Conservation (phyloP, 1,140 invertebrate genomes). For the Cyrtorhinus lividipennis region DNA sequence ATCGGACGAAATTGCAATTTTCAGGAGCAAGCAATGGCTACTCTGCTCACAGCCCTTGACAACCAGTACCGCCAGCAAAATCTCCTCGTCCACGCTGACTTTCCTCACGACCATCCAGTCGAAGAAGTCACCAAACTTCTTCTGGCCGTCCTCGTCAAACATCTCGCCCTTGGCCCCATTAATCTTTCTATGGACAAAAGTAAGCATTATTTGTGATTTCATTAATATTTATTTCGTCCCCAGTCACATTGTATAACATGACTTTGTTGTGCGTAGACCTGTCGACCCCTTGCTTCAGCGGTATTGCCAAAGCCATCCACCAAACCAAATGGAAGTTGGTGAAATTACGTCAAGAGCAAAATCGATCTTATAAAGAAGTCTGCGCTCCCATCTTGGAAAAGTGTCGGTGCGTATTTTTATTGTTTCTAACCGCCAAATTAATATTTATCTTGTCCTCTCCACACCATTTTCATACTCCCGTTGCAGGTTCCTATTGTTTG, state of each 20-base stretch:
- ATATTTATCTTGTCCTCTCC: too few relatives aligned
- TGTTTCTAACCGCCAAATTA: too few relatives aligned
- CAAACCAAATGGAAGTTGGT: slow-evolving; percentile 86
- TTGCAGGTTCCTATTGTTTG: slow-evolving; percentile 76
- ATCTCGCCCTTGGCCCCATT: slow-evolving; percentile 61
- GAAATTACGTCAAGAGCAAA: slow-evolving; percentile 71
- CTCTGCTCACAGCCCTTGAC: slow-evolving; percentile 63
- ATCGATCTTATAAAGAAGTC: slow-evolving; percentile 88
- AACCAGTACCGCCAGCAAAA: slow-evolving; percentile 61
- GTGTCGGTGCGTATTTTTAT: slow-evolving; percentile 42
- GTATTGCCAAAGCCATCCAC: slow-evolving; percentile 43
- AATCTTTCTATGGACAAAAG: slow-evolving; percentile 50
- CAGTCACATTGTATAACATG: too few relatives aligned
- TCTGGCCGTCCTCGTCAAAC: slow-evolving; percentile 71
- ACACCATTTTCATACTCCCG: too few relatives aligned
- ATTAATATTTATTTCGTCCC: too few relatives aligned
- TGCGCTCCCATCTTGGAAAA: slow-evolving; percentile 80
- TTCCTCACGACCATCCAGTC: slow-evolving; percentile 81
- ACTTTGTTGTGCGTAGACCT: too few relatives aligned
- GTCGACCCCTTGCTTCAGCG: slow-evolving; percentile 24
- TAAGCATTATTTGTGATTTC: slow-evolving; percentile 33
- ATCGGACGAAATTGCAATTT: too few relatives aligned
- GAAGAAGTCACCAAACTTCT: slow-evolving; percentile 77
- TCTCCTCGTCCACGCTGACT: slow-evolving; percentile 56
- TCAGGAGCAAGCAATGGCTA: slow-evolving; percentile 56